Evolutionary conservation across 2,797 vertebrate species (phyloP).

Genomic region (Selene dorsalis): DNA sequence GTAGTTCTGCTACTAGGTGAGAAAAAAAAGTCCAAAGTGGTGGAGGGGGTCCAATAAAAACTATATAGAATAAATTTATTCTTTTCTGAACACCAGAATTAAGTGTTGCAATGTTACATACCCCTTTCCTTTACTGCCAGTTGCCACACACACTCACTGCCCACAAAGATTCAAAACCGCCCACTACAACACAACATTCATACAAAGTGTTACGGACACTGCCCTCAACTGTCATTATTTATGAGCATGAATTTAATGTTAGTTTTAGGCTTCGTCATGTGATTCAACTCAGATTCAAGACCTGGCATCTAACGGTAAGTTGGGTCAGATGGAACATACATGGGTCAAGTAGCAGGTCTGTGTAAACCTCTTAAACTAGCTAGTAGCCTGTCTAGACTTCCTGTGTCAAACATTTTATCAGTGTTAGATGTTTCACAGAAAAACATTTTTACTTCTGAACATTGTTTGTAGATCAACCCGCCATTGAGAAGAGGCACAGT

Average conservation of each 20-base stretch:
- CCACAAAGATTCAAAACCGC: constrained; percentile 15
- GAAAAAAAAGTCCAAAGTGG: not conserved
- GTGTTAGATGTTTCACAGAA: no score
- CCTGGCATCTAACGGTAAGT: not conserved
- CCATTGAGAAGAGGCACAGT: not conserved
- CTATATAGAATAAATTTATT: constrained; percentile 11
- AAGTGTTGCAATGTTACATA: not conserved
- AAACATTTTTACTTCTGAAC: no score
- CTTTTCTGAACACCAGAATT: constrained; percentile 16
- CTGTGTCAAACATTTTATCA: not conserved
- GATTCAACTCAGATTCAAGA: not conserved
- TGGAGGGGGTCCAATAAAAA: constrained; percentile 14
- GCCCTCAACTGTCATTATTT: not conserved
- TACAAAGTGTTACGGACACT: not conserved
- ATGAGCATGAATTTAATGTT: not conserved
- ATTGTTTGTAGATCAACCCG: constrained; percentile 47
- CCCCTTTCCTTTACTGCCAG: constrained; percentile 2
- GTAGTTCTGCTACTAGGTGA: not conserved
- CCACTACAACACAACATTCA: constrained; percentile 21
- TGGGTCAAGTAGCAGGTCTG: not conserved
- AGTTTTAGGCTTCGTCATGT: no score
- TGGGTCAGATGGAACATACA: not conserved
- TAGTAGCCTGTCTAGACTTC: not conserved
- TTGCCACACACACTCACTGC: not conserved
- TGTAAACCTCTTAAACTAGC: not conserved